Conservation (phyloP, 1,140 invertebrate genomes). For the Caerostris darwini region DNA sequence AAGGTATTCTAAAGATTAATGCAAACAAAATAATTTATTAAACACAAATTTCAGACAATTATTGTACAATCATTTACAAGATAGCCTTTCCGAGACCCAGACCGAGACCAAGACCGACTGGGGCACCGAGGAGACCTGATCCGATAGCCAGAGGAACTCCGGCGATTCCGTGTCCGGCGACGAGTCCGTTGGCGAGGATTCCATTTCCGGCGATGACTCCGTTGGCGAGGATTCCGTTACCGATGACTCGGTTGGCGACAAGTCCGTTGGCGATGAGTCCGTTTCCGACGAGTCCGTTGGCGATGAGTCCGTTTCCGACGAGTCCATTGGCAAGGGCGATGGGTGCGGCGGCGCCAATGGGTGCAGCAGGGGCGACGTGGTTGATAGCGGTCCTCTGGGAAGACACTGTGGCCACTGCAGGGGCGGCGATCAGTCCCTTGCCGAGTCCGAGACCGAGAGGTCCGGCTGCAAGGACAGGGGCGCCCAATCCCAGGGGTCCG, state of each 20-base stretch:
- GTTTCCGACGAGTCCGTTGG: too few species aligned
- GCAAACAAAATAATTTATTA: background rate
- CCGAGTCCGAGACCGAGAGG: too few species aligned
- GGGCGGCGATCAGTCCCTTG: too few species aligned
- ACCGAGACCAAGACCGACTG: background rate
- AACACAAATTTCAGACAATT: background rate
- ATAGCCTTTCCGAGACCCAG: background rate
- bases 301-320: too few species aligned
- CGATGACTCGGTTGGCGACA: too few species aligned
- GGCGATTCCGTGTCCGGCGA: background rate
- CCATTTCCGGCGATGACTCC: too few species aligned
- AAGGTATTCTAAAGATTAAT: background rate
- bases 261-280: too few species aligned
- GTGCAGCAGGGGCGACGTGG: background rate
- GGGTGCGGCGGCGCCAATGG: background rate
- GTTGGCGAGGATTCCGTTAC: too few species aligned
- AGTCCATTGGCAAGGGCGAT: too few species aligned
- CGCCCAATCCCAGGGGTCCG: too few species aligned
- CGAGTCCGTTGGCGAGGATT: background rate
- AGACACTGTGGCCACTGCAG: background rate
- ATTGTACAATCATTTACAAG: background rate
- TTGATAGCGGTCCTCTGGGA: conserved; percentile 1
- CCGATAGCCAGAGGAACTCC: background rate
- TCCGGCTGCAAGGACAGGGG: too few species aligned
- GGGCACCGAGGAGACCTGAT: background rate